Conservation (phyloP, 1,140 invertebrate genomes). For the Oedothorax gibbosus region DNA sequence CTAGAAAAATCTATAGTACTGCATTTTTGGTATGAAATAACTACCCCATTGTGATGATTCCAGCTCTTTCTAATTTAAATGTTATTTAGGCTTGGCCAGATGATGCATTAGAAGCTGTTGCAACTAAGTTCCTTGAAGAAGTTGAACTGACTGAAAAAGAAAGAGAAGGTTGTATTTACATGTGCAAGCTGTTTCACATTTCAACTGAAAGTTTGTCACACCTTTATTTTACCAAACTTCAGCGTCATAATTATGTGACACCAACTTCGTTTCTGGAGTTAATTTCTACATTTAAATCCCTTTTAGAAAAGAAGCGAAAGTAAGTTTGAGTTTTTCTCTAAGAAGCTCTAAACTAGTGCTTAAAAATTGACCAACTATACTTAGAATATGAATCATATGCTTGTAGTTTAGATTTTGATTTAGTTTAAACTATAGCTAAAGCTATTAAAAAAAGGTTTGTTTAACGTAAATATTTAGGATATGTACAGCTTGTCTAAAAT, state of each 20-base stretch:
- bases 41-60: neutral
- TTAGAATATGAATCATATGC: too few relatives aligned
- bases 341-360: too few relatives aligned
- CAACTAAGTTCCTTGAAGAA: constrained; percentile 78
- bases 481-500: too few relatives aligned
- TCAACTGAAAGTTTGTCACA: constrained; percentile 19
- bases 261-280: constrained; percentile 93
- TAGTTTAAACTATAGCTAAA: too few relatives aligned
- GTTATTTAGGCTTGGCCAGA: constrained; percentile 80
- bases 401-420: too few relatives aligned
- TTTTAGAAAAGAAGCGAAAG: constrained; percentile 74
- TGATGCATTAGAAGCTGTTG: constrained; percentile 92
- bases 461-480: too few relatives aligned
- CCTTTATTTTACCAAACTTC: constrained; percentile 37
- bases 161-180: constrained; percentile 52
- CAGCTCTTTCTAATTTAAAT: neutral
- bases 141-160: constrained; percentile 74
- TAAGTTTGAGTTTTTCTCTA: constrained; percentile 73
- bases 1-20: too few relatives aligned
- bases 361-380: too few relatives aligned
- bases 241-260: constrained; percentile 79
- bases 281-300: constrained; percentile 83
- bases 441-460: too few relatives aligned
- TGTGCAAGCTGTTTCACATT: constrained; percentile 60
- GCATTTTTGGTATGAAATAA: too few relatives aligned